Evolutionary conservation across 2,113 vertebrate genomes (phyloP), one percentile per base, ranked within the genome.

Genomic region (Larimichthys crocea): DNA sequence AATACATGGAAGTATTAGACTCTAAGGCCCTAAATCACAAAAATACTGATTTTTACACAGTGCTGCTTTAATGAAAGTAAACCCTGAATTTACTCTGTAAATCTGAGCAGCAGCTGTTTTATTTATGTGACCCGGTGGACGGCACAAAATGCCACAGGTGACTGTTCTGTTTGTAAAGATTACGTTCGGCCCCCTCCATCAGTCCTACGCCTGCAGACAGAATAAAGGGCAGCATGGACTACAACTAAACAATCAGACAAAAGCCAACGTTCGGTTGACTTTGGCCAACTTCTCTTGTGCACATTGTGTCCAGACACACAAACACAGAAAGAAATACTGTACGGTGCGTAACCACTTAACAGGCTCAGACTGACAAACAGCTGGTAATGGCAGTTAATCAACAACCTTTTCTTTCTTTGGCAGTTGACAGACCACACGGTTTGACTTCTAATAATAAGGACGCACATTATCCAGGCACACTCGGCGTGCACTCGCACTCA

Each of bases 311-410:
- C 63, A 24, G 24, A 66, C 62, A 66, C 62, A 66, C 69, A 69
- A 80, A 79, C 60, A 65, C 56, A 49, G 16, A 70, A 16, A 76
- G 57, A 75, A 73, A 82, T 57, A 65, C 57, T 73, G 78, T 79
- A 59, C 29, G 16, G 75, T 10, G 79, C 10, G 42, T 72, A 80
- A 85, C 85, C 89, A 86, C 89, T 91, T 92, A 73, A 78, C 84
- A 87, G 89, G 83, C 89, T 89, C 55, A 67, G 76, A 80, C 88
- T 82, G 79, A 74, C 87, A 87, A 91, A 91, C 95, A 94, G 95
- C 92, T 94, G 94, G 86, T 84, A 59, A 77, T 80, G 88, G 91
- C 90, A 80, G 91, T 89, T 91, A 87, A 94, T 92, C 85, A 89
- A 87, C 84, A 91, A 84, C 86, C 82, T 86, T 82, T 76, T 85